phyloP scores from a whole-genome alignment of 2,888 invertebrate genomes.

The Metacarcinus magister region DNA sequence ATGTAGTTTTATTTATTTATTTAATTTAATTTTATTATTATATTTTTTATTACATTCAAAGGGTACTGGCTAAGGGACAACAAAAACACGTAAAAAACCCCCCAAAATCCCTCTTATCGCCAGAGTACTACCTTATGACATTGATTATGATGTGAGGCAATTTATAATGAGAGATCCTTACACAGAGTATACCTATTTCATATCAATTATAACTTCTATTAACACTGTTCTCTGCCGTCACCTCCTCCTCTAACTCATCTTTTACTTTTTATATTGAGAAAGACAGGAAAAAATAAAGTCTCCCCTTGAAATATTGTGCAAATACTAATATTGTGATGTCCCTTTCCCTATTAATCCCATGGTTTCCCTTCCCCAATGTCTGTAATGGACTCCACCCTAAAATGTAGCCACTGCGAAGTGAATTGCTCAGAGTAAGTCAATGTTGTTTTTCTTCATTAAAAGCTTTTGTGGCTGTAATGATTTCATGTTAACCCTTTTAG shows the following conservation, averaged over 20 bases:
- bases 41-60: too few relatives aligned
- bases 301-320: background rate
- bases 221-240: background rate
- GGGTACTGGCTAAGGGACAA: too few relatives aligned
- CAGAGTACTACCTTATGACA: too few relatives aligned
- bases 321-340: background rate
- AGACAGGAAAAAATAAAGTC: background rate
- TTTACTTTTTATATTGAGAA: background rate
- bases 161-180: background rate
- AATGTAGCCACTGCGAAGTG: conserved; percentile 79
- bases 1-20: too few relatives aligned
- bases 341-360: background rate
- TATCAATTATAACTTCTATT: background rate
- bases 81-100: too few relatives aligned
- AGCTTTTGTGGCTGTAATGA: background rate
- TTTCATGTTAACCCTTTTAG: background rate
- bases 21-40: too few relatives aligned
- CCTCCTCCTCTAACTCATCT: background rate
- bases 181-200: background rate
- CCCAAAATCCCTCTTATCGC: too few relatives aligned
- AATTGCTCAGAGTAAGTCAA: conserved; percentile 79
- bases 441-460: background rate
- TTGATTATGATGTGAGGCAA: background rate
- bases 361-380: conserved; percentile 66
- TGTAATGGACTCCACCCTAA: conserved; percentile 71